Evolutionary conservation across 2,888 invertebrate genomes (phyloP), one percentile per base, ranked within the genome.

Genomic region (Protonemura montana): DNA sequence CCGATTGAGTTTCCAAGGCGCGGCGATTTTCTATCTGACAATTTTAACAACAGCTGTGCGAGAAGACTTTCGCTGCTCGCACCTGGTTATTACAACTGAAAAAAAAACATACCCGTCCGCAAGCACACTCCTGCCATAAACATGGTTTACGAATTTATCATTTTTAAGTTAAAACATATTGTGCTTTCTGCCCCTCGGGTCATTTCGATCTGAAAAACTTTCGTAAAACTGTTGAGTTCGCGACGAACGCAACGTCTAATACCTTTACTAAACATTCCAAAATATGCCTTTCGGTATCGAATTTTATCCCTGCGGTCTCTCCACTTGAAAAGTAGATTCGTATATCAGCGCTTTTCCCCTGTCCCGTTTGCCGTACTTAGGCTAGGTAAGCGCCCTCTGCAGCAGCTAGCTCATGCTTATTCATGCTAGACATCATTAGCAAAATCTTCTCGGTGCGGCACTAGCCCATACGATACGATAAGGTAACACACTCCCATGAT

Each of bases 41-140:
- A 7, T 59, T 59, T 59, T 13, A 59, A 59, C 21, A 59, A 3
- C 59, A 21, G 21, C 35, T 59, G 21, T 59, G 21, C 59, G 59
- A 59, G 59, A 21, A 16, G 59, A 2, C 21, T 59, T 59, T 59
- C 16, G 59, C 7, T 59, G 21, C 3, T 13, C 10, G 16, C 5
- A 29, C 81, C 30, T 30, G 81, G 28, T 81, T 81, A 28, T 81
- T 30, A 28, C 42, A 76, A 82, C 85, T 85, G 35, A 76, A 76
- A 82, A 85, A 77, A 28, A 84, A 86, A 35, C 80, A 76, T 29
- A 84, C 87, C 87, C 87, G 87, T 87, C 87, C 87, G 86, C 59
- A 28, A 78, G 86, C 86, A 86, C 87, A 87, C 80, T 87, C 86
- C 87, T 87, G 86, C 86, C 87, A 87, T 42, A 77, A 6, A 87